Percentiles rank a stretch among this genome's conserved stretches.
Evolutionary conservation across 2,888 invertebrate species (phyloP).

Genomic region (Linnaemya tessellans): DNA sequence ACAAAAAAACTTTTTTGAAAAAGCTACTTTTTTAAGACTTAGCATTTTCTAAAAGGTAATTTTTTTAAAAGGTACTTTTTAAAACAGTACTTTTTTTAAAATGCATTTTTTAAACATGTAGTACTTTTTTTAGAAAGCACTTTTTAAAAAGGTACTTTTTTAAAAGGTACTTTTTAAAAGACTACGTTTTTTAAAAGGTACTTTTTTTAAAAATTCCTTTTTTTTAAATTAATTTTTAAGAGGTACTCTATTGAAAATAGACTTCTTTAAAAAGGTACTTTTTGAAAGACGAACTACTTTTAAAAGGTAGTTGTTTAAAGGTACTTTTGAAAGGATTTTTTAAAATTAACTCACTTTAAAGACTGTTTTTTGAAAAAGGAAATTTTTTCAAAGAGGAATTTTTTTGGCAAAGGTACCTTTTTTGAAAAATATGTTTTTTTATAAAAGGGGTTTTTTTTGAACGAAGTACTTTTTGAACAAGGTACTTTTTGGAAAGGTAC

Average conservation of each 20-base stretch:
- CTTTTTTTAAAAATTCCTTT: not conserved
- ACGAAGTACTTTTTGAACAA: too few relatives aligned
- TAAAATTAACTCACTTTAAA: too few relatives aligned
- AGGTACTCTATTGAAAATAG: not conserved
- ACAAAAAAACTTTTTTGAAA: not conserved
- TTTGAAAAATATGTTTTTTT: too few relatives aligned
- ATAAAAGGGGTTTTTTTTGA: too few relatives aligned
- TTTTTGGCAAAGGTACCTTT: not conserved
- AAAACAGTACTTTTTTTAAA: not conserved
- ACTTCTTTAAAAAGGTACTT: constrained; percentile 4
- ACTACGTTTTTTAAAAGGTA: not conserved
- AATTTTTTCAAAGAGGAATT: not conserved
- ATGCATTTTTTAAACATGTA: too few relatives aligned
- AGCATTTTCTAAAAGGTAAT: not conserved
- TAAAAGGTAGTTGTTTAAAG: not conserved
- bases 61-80: not conserved
- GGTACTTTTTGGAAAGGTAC: not conserved
- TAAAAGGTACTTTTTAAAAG: not conserved
- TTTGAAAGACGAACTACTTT: not conserved
- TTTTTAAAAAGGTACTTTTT: not conserved
- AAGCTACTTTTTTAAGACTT: too few relatives aligned
- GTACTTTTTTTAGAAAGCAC: not conserved
- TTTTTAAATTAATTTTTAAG: not conserved
- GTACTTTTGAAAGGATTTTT: not conserved
- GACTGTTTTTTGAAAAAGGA: not conserved